Base-by-base conservation (phyloP, 2,888 invertebrate species). In the Harpalus rufipes region DNA sequence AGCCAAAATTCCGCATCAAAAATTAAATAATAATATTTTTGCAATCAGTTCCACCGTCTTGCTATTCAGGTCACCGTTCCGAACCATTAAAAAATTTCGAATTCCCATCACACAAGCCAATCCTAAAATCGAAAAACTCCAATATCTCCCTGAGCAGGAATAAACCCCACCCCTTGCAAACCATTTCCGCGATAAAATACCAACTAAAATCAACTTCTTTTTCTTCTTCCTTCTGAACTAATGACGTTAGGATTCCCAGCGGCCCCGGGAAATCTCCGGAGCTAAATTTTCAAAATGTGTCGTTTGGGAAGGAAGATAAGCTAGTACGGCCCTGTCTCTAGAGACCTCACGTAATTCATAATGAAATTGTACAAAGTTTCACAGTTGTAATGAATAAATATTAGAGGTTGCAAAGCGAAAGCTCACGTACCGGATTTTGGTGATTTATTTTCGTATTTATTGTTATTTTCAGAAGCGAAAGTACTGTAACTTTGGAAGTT, bases 341-440 rank as follows among this genome's bases (percentile, higher is more conserved):
- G 74, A 18, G 74, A 74, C 51, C 44, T 51, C 74, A 41, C 44
- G 51, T 74, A 74, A 44, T 74, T 74, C 44, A 51, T 74, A 74
- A 74, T 74, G 74, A 74, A 74, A 51, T 74, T 74, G 74, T 74
- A 21, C 51, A 25, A 74, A 74, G 74, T 74, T 74, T 74, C 74
- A 5, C 51, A 74, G 51, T 74, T 18, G 18, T 51, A 74, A 74
- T 74, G 74, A 74, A 74, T 74, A 74, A 44, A 74, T 74, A 74
- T 74, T 51, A 74, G 51, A 7, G 14, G n/a, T 14, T 18, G 7
- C 59, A 63, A 10, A 7, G 16, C 14, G 18, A 25, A 21, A 8
- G 5, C 39, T 32, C 39, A 39, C 68, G 32, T 39, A n/a, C 25
- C n/a, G 39, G 32, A 32, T 39, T 68, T 68, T 32, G 32, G n/a